phyloP scores from a whole-genome alignment of 2,113 vertebrate genomes.

The Cromileptes altivelis region DNA sequence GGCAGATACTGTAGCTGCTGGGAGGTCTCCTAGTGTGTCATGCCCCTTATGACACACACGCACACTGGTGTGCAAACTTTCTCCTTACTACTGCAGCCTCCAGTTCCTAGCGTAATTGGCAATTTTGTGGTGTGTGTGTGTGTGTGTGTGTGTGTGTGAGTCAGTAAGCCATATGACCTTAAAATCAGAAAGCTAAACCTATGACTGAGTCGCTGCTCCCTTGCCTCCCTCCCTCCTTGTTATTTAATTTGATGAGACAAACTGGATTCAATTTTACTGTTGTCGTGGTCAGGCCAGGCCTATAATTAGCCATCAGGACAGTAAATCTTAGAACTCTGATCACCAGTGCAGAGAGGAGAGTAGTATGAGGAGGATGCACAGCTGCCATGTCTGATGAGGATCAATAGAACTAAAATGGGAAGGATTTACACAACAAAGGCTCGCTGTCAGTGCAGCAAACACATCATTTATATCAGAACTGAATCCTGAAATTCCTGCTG shows the following conservation, averaged over 20 bases:
- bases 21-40: conserved; percentile 40
- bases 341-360: conserved; percentile 4
- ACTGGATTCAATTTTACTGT: conserved; percentile 53
- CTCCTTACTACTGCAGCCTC: conserved; percentile 33
- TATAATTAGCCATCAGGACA: conserved; percentile 46
- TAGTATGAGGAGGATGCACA: not conserved
- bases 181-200: conserved; percentile 37
- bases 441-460: not conserved
- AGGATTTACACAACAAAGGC: conserved; percentile 5
- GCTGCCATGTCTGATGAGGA: not conserved
- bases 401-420: conserved; percentile 5
- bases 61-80: conserved; percentile 41
- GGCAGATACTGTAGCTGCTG: conserved; percentile 33
- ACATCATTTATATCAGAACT: not conserved
- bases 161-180: conserved; percentile 33
- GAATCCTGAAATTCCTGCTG: not conserved
- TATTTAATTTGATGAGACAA: conserved; percentile 57
- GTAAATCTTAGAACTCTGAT: conserved; percentile 22
- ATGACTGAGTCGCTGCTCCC: conserved; percentile 35
- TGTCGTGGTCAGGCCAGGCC: conserved; percentile 21
- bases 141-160: not conserved
- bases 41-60: conserved; percentile 48
- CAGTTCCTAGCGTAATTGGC: conserved; percentile 35
- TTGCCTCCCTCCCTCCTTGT: conserved; percentile 7
- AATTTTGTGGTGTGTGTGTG: conserved; percentile 22